Percentiles rank a stretch among this genome's conserved stretches.
These are phyloP conservation scores for Carettochelys insculpta DNA, from an alignment of 2,113 vertebrate genomes.

Conservation along the genomic window DNA sequence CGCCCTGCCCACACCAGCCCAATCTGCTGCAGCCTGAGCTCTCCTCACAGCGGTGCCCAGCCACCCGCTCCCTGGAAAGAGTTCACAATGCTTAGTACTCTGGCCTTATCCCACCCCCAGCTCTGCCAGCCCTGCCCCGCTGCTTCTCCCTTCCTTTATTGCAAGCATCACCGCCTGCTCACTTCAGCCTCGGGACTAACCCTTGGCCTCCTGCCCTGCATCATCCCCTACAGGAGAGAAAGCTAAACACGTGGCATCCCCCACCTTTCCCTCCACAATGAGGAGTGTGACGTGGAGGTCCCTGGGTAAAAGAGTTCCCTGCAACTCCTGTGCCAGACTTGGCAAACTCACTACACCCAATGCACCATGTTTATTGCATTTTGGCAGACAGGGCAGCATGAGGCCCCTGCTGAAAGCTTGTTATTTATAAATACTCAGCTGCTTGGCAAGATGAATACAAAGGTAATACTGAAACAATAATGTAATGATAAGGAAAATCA, in stretches of 20 bases:
- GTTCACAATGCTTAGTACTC: background rate
- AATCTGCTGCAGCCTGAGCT: fast-evolving
- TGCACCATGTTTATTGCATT: background rate
- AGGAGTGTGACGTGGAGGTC: background rate
- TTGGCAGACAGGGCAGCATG: background rate
- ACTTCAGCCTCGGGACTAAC: background rate
- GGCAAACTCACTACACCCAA: background rate
- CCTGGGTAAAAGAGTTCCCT: background rate
- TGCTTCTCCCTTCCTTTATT: background rate
- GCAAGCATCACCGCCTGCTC: background rate
- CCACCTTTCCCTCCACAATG: background rate
- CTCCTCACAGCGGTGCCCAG: background rate
- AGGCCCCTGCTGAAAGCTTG: background rate
- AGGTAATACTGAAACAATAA: background rate
- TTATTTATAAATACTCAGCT: background rate
- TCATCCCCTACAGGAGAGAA: background rate
- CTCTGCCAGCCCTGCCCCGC: background rate
- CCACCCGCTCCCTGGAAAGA: background rate
- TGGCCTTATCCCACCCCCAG: background rate
- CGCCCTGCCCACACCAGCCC: background rate
- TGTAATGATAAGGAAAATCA: background rate
- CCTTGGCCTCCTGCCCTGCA: background rate
- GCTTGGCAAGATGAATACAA: background rate
- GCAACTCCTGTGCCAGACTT: background rate
- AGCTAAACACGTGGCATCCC: background rate